Evolutionary conservation across 2,888 invertebrate species (phyloP).

Genomic region (Belgica antarctica): DNA sequence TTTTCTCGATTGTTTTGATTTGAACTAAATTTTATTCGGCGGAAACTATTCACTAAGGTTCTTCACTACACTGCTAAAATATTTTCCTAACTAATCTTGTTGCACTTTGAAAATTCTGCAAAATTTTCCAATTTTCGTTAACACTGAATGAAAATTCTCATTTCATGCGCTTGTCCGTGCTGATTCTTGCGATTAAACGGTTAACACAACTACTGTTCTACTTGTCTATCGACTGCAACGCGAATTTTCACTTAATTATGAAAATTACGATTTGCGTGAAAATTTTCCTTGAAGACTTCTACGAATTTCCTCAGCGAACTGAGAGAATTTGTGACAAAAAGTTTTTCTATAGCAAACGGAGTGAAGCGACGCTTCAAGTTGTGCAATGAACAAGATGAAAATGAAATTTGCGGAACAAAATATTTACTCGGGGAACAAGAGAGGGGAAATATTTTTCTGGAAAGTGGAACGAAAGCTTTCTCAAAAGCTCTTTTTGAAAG

Average conservation of each 20-base stretch:
- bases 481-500: too few relatives aligned
- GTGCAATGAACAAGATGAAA: too few relatives aligned
- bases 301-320: not conserved
- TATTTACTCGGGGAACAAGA: too few relatives aligned
- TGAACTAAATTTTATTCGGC: too few relatives aligned
- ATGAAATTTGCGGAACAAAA: too few relatives aligned
- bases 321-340: too few relatives aligned
- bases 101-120: not conserved
- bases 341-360: not conserved
- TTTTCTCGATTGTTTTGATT: not conserved
- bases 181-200: not conserved
- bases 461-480: too few relatives aligned
- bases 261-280: not conserved
- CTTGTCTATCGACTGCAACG: too few relatives aligned
- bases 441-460: too few relatives aligned
- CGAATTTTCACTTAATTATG: not conserved
- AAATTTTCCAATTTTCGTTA: not conserved
- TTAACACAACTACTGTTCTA: not conserved
- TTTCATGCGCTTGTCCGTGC: not conserved
- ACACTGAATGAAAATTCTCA: slow-evolving; percentile 4
- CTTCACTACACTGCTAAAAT: too few relatives aligned
- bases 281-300: not conserved
- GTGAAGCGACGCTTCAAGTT: too few relatives aligned
- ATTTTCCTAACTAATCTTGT: not conserved
- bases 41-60: too few relatives aligned